Evolutionary conservation across 2,113 vertebrate species (phyloP), one percentile per base, ranked within the genome.

Genomic region (Candoia aspera): DNA sequence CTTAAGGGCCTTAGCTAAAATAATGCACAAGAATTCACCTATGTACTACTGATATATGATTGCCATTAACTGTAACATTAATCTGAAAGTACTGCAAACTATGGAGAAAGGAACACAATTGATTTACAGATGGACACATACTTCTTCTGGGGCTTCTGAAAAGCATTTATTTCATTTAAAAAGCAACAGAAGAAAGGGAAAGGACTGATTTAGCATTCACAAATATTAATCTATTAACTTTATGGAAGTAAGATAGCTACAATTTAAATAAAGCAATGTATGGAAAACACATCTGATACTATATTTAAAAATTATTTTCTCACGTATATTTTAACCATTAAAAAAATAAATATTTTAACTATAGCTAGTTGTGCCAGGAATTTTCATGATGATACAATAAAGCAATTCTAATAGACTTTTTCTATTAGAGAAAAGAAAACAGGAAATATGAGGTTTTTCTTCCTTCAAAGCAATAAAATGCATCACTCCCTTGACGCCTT

Each of bases 261-360:
- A 58, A n/a, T 84, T 95, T 90, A 64, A 87, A 42, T 53, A 96
- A 92, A 90, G 1, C 64, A 87, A 53, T 87, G 88, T 46, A 84
- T 90, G 19, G 33, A 90, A 91, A 54, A 33, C 79, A 79, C 90
- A 92, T 49, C 94, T 94, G 92, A 90, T 94, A 93, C 12, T 86
- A 15, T 93, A 92, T 91, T 95, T 95, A 94, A 92, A 26, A 94
- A 93, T 88, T 54, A 88, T 90, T 94, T 91, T 88, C 62, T 8
- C 90, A 93, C 91, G 29, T 57, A 90, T 23, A 95, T 93, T 87
- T 94, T 55, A 87, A 90, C 87, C 0, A 93, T 94, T 91, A 95
- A 95, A 96, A 95, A 96, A 96, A 95, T 92, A 96, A 96, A 95
- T 92, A 96, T 84, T 87, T 84, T 85, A 53, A 93, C 42, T 93